Evolutionary conservation across 2,797 vertebrate species (phyloP).

Genomic region (Sphaeramia orbicularis): DNA sequence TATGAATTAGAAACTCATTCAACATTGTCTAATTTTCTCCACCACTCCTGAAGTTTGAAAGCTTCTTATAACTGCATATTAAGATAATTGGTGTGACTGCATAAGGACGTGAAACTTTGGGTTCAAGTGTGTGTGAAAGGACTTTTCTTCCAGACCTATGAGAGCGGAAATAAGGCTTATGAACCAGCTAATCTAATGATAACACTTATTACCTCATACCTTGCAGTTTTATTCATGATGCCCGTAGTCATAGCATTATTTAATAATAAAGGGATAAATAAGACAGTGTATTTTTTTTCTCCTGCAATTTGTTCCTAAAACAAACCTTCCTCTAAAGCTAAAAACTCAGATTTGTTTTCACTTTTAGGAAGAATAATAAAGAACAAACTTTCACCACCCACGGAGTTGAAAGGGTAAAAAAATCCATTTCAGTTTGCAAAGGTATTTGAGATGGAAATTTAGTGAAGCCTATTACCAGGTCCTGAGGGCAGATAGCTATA

Average conservation of each 20-base stretch:
- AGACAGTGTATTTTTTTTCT: neutral
- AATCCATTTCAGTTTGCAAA: conserved; percentile 38
- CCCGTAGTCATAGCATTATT: conserved; percentile 12
- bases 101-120: conserved; percentile 67
- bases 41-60: conserved; percentile 34
- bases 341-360: conserved; percentile 16
- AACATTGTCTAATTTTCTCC: neutral
- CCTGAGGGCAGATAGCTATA: conserved; percentile 64
- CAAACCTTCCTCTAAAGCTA: neutral
- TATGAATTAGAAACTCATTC: conserved; percentile 6
- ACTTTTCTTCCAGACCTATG: conserved; percentile 70
- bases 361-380: conserved; percentile 39
- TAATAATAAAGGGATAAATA: conserved; percentile 19
- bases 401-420: conserved; percentile 44
- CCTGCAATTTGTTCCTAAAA: conserved; percentile 10
- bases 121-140: conserved; percentile 71
- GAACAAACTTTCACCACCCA: conserved; percentile 40
- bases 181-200: conserved; percentile 77
- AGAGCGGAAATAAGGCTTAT: conserved; percentile 69
- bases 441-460: conserved; percentile 78
- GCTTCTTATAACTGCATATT: conserved; percentile 48
- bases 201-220: conserved; percentile 67
- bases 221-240: conserved; percentile 55
- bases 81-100: conserved; percentile 51
- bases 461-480: conserved; percentile 67